Conservation (phyloP, 2,797 vertebrate species). For the Hypotaenidia philippensis region DNA sequence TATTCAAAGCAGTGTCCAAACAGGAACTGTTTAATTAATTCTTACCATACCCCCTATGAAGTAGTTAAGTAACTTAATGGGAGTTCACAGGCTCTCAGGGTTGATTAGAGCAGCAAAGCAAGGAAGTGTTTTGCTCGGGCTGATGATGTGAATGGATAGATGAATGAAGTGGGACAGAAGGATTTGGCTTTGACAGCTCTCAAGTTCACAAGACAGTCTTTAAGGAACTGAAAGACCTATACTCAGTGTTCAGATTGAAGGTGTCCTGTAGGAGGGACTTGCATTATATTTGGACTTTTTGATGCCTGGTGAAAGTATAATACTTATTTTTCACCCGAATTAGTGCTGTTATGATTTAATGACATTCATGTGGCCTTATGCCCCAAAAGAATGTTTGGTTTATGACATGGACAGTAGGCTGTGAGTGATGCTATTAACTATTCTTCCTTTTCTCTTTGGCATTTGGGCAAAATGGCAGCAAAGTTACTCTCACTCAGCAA, state of each 20-base stretch:
- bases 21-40: slow-evolving; percentile 65
- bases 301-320: not conserved
- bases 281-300: not conserved
- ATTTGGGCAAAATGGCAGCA: not conserved
- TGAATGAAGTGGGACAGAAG: slow-evolving; percentile 33
- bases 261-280: not conserved
- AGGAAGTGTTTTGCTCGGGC: slow-evolving; percentile 18
- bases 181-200: not conserved
- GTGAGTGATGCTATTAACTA: not conserved
- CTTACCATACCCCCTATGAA: slow-evolving; percentile 24
- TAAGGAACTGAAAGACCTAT: not conserved
- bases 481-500: not conserved
- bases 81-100: slow-evolving; percentile 50
- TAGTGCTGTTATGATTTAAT: not conserved
- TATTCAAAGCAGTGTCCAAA: slow-evolving; percentile 52
- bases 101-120: slow-evolving; percentile 60
- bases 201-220: slow-evolving; percentile 4
- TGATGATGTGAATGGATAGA: slow-evolving; percentile 18
- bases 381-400: not conserved
- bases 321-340: not conserved
- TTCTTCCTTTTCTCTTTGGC: not conserved
- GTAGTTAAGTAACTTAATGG: slow-evolving; percentile 54
- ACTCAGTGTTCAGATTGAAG: not conserved
- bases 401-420: not conserved
- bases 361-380: not conserved